Percentiles rank a stretch among this genome's conserved stretches.
Conservation (phyloP, 2,888 invertebrate genomes). For the Liopterus haemorrhoidalis region DNA sequence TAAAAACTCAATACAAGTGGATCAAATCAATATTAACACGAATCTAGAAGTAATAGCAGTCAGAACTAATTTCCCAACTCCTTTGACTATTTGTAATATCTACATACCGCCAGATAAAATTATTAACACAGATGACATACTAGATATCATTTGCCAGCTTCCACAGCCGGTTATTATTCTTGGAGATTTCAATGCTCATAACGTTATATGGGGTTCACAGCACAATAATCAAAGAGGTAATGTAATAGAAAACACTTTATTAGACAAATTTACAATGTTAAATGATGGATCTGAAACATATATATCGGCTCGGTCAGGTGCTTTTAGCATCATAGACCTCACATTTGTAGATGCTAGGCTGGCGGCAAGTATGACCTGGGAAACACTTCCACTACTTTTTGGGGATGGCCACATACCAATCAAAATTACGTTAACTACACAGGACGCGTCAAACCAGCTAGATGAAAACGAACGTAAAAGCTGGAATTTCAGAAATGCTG, state of each 20-base stretch:
- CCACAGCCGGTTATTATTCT: background rate
- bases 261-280: background rate
- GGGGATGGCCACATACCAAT: background rate
- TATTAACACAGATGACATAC: background rate
- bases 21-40: background rate
- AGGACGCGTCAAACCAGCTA: background rate
- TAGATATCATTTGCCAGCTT: background rate
- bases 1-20: conserved; percentile 1
- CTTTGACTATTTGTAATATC: background rate
- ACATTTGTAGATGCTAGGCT: conserved; percentile 1
- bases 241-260: background rate
- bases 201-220: conserved; percentile 3
- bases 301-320: background rate
- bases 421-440: background rate
- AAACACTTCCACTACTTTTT: conserved; percentile 1
- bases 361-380: conserved; percentile 1
- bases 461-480: conserved; percentile 1
- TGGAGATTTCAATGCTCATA: conserved; percentile 1
- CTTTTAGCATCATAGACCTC: background rate
- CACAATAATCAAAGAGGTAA: background rate
- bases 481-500: conserved; percentile 2
- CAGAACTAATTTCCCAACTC: background rate
- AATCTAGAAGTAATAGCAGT: background rate
- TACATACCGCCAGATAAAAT: background rate
- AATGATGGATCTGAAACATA: background rate